Evolutionary conservation across 2,113 vertebrate genomes (phyloP).

Genomic region (Gymnocephalus cernua): DNA sequence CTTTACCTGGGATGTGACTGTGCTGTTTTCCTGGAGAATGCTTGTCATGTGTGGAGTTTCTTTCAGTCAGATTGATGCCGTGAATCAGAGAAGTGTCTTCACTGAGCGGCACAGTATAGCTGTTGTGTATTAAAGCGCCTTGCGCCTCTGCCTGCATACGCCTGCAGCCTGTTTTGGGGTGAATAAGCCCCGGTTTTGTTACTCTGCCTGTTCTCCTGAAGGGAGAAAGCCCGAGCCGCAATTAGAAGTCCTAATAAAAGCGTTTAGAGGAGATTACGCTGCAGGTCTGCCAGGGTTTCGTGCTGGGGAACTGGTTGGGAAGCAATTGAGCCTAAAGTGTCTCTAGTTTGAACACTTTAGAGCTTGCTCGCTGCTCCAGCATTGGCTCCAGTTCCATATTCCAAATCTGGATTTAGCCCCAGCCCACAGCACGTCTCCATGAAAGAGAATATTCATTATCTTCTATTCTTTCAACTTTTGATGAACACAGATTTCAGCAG

Average conservation of each 20-base stretch:
- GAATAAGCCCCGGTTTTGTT: conserved; percentile 70
- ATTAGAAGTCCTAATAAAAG: conserved; percentile 82
- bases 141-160: conserved; percentile 39
- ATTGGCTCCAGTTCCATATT: conserved; percentile 37
- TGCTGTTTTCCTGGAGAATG: conserved; percentile 41
- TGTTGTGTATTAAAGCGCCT: conserved; percentile 43
- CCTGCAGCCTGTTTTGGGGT: conserved; percentile 64
- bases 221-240: conserved; percentile 67
- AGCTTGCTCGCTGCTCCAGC: conserved; percentile 24
- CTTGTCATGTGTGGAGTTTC: conserved; percentile 17
- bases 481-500: conserved; percentile 31
- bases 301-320: conserved; percentile 68
- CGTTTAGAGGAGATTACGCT: conserved; percentile 77
- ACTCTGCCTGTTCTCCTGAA: conserved; percentile 67
- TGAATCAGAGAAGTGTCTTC: conserved; percentile 43
- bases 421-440: background rate
- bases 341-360: conserved; percentile 46
- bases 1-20: conserved; percentile 47
- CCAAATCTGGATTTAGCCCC: conserved; percentile 32
- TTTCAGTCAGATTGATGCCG: conserved; percentile 43
- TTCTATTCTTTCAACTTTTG: conserved; percentile 51
- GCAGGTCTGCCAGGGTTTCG: conserved; percentile 70
- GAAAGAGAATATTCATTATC: conserved; percentile 50
- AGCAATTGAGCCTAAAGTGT: conserved; percentile 61
- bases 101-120: conserved; percentile 25